Conservation (phyloP, 2,797 vertebrate species). For the Nothura maculosa region DNA sequence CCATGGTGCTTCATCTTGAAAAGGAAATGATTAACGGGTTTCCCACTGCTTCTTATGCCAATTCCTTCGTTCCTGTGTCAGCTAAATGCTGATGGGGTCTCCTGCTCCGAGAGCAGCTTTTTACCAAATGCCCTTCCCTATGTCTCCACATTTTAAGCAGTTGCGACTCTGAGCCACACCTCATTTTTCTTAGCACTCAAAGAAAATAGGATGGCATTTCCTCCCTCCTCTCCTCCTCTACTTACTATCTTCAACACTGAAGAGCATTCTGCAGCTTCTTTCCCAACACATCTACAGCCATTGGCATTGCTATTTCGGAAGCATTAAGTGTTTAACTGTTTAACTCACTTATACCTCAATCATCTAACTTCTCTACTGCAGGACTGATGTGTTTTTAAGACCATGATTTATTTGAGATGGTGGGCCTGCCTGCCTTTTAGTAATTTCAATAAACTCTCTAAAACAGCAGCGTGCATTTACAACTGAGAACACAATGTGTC, state of each 20-base stretch:
- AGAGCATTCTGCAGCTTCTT: not conserved
- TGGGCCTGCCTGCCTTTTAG: not conserved
- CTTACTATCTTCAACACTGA: not conserved
- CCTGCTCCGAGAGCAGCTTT: not conserved
- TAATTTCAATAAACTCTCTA: not conserved
- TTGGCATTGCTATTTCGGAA: not conserved
- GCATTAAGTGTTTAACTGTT: not conserved
- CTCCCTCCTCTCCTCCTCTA: not conserved
- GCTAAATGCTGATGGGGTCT: not conserved
- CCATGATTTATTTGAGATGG: not conserved
- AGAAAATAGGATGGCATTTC: conserved; percentile 19
- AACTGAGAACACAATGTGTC: not conserved
- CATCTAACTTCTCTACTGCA: not conserved
- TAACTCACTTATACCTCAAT: not conserved
- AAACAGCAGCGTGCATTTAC: not conserved
- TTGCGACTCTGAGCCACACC: not conserved
- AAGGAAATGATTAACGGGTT: fast-evolving
- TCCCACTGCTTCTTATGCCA: not conserved
- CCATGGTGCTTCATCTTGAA: not conserved
- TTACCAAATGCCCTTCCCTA: not conserved
- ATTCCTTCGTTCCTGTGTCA: not conserved
- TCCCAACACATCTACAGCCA: not conserved
- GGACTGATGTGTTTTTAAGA: not conserved
- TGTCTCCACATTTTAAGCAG: not conserved
- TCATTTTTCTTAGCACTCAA: not conserved